Conservation (phyloP, 2,113 vertebrate species). For the Steatornis caripensis region DNA sequence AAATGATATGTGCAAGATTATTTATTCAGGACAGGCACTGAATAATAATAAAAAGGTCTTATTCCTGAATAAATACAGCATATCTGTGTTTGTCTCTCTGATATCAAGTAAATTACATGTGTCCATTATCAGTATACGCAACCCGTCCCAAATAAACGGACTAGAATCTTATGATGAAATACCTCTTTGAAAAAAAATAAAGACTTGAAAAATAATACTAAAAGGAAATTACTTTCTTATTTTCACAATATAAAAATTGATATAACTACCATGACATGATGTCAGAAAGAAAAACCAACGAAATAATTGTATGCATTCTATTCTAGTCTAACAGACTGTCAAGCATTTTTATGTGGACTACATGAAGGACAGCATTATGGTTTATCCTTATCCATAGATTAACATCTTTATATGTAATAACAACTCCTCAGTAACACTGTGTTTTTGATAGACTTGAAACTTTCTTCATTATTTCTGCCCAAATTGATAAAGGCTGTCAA, state of each 20-base stretch:
- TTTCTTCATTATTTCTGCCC: neutral
- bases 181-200: neutral
- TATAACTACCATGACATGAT: neutral
- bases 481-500: neutral
- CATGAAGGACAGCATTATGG: neutral
- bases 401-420: neutral
- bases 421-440: neutral
- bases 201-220: neutral
- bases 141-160: neutral
- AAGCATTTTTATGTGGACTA: neutral
- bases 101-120: neutral
- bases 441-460: neutral
- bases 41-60: slow-evolving; percentile 1
- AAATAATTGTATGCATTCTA: neutral
- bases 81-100: neutral
- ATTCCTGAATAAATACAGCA: neutral
- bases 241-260: neutral
- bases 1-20: slow-evolving; percentile 9
- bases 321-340: neutral
- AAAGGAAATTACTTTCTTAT: neutral
- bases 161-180: neutral
- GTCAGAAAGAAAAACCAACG: neutral
- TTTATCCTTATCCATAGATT: neutral
- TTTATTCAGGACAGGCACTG: neutral
- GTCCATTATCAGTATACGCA: neutral